phyloP scores from a whole-genome alignment of 2,113 vertebrate species.

The Passerina amoena region DNA sequence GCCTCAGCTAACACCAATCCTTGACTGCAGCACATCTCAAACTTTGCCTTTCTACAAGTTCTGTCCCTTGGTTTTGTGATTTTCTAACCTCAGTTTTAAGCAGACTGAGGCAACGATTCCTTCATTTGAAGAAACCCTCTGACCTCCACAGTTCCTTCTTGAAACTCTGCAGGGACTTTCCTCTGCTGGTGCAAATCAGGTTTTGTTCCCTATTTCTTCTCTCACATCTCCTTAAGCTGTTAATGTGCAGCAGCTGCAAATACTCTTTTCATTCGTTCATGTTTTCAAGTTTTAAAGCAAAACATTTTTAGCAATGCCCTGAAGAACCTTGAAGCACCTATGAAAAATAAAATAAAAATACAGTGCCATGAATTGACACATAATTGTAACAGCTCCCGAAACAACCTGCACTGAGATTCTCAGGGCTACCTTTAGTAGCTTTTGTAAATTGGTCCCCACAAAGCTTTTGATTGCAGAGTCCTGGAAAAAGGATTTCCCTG shows the following conservation, averaged over 20 bases:
- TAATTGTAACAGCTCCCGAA: neutral
- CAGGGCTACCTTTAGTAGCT: neutral
- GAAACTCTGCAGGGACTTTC: neutral
- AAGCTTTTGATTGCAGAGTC: neutral
- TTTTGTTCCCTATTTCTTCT: conserved; percentile 13
- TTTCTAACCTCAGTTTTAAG: neutral
- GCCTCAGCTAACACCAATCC: neutral
- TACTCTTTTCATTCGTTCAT: neutral
- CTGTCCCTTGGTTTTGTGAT: neutral
- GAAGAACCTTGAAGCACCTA: neutral
- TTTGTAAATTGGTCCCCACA: neutral
- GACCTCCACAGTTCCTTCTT: neutral
- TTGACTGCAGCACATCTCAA: fast-evolving
- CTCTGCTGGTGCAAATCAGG: neutral
- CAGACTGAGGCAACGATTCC: neutral
- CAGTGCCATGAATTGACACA: fast-evolving
- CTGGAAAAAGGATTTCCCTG: neutral
- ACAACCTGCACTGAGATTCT: neutral
- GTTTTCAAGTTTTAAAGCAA: neutral
- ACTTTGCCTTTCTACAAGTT: neutral
- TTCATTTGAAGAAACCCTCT: neutral
- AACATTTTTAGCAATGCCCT: neutral
- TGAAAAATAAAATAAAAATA: neutral
- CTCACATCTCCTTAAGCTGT: neutral
- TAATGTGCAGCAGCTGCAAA: neutral